A percentile compares a stretch with the other conserved stretches of the same genome.
These are phyloP conservation scores for Eretmocerus hayati DNA, from an alignment of 2,888 invertebrate genomes.

Conservation along the genomic window DNA sequence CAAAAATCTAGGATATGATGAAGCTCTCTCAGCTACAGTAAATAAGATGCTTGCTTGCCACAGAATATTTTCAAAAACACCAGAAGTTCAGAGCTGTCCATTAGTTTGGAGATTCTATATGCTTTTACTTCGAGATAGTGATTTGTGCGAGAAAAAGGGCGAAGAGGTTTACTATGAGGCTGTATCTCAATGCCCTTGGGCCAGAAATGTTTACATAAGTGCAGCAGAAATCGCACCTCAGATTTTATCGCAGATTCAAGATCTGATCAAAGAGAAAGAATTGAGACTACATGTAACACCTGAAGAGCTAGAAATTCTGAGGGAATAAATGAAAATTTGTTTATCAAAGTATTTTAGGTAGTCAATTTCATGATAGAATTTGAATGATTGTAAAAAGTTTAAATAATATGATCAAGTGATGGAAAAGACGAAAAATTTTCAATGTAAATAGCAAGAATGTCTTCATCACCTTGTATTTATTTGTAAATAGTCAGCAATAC, in stretches of 20 bases:
- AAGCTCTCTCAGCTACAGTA: constrained; percentile 31
- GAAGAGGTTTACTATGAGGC: constrained; percentile 42
- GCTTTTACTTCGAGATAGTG: constrained; percentile 50
- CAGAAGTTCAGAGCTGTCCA: constrained; percentile 49
- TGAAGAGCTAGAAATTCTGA: constrained; percentile 64
- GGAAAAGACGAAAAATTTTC: too few relatives aligned
- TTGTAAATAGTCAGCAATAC: too few relatives aligned
- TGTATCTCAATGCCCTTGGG: constrained; percentile 41
- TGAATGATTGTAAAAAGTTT: too few relatives aligned
- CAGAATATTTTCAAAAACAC: constrained; percentile 30
- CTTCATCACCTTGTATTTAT: too few relatives aligned
- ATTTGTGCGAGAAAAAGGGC: constrained; percentile 39
- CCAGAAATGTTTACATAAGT: constrained; percentile 55
- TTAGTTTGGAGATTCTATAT: constrained; percentile 59
- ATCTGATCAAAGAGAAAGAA: constrained; percentile 68
- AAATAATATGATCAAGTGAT: too few relatives aligned
- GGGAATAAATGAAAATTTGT: constrained; percentile 45
- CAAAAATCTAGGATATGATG: constrained; percentile 25
- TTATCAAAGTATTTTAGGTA: not conserved
- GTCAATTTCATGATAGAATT: too few relatives aligned
- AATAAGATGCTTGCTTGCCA: constrained; percentile 40
- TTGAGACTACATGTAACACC: constrained; percentile 68
- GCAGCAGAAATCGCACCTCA: constrained; percentile 58
- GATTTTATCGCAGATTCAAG: constrained; percentile 58
- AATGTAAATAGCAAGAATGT: too few relatives aligned